Conservation (phyloP, 2,113 vertebrate genomes). For the Apteryx mantelli region DNA sequence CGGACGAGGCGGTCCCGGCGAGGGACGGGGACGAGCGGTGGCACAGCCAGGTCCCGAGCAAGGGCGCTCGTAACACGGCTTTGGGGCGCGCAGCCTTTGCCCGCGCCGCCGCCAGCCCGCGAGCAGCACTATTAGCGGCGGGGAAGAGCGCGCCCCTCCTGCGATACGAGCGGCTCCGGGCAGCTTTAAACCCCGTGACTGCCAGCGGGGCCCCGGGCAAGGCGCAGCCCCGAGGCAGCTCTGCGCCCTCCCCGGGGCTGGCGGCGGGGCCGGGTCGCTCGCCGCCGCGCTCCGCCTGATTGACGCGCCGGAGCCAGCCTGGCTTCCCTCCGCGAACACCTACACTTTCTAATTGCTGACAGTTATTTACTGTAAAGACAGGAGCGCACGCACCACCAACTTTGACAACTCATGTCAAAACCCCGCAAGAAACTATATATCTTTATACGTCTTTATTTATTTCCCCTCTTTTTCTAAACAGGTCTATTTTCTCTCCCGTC, state of each 20-base stretch:
- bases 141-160: too few relatives aligned
- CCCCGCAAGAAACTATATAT: background rate
- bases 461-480: background rate
- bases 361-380: conserved; percentile 46
- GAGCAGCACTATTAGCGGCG: too few relatives aligned
- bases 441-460: conserved; percentile 28
- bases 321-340: background rate
- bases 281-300: accelerated
- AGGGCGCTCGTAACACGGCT: too few relatives aligned
- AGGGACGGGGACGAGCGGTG: too few relatives aligned
- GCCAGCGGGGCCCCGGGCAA: background rate
- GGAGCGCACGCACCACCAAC: conserved; percentile 23
- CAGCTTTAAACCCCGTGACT: accelerated
- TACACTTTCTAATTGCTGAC: conserved; percentile 37
- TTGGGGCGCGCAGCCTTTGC: too few relatives aligned
- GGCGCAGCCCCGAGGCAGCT: background rate
- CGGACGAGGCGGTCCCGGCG: too few relatives aligned
- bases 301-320: background rate
- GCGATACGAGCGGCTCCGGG: background rate
- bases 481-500: background rate
- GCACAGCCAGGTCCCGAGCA: too few relatives aligned
- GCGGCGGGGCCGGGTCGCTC: background rate
- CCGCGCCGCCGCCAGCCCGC: too few relatives aligned
- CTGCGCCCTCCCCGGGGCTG: background rate
- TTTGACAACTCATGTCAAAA: conserved; percentile 60